Base-by-base conservation (phyloP, 2,888 invertebrate genomes). In the Agonopterix heracliana region DNA sequence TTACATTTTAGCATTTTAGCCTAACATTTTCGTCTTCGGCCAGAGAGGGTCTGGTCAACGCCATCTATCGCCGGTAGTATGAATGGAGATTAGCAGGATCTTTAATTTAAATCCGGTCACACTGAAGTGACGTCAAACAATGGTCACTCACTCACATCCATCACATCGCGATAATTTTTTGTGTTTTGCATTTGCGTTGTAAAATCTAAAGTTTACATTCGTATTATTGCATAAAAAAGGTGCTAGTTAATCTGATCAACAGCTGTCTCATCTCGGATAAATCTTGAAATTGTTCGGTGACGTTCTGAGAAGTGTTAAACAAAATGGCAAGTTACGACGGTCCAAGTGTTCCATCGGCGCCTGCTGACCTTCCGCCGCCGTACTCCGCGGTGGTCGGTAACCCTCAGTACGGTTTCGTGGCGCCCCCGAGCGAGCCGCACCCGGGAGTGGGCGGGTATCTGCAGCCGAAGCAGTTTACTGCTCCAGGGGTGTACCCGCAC, bases 291-390 rank as follows among this genome's bases (percentile, higher is more conserved):
- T 38, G 38, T 38, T 38, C 5, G 1, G 26, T 26, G 26, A 26
- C 5, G 26, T 26, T 26, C 26, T 26, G 26, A 10, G 10, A 38
- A 38, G 38, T 10, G 38, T 11, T 38, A 11, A 9, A 38, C 3
- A 38, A 53, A 61, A 85, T 85, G 85, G 73, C 80, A 51, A 74
- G 63, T 56, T 66, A 60, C 56, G 68, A 71, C 62, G 74, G 68
- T 48, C 65, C 76, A 34, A 68, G 57, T 59, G 54, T 56, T 52
- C 68, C 82, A 50, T 64, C 73, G 49, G 80, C 76, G 41, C 71
- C 79, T 43, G 79, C 80, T 55, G 88, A 88, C 73, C 75, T 86
- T 56, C 88, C 88, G 14, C 88, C 88, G 26, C 87, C 88, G 2
- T 88, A 88, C 60, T 81, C 87, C 1, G 72, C 84, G 13, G 87